These are phyloP conservation scores for Molossus alvarezi DNA, from an alignment of 2,797 vertebrate species.

Conservation along the genomic window DNA sequence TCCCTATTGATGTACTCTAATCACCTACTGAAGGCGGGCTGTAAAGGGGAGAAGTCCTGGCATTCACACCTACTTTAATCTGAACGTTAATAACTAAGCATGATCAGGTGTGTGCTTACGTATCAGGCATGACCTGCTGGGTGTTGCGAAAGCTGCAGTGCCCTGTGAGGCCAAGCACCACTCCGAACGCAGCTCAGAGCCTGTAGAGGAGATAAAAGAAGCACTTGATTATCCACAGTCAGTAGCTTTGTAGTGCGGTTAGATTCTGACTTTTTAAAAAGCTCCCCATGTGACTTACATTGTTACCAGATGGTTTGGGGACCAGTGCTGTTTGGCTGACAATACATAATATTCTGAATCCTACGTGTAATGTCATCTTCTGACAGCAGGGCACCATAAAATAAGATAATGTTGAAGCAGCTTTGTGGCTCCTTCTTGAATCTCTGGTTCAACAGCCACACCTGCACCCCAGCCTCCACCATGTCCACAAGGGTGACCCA, in stretches of 20 bases:
- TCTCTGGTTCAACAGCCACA: no score
- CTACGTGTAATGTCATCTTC: neutral
- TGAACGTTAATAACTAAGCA: neutral
- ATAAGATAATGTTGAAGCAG: neutral
- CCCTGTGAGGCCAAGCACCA: neutral
- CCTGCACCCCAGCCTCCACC: no score
- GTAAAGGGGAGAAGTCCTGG: neutral
- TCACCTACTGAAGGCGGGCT: neutral
- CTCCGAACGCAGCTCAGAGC: neutral
- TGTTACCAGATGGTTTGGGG: neutral
- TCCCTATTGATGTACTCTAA: neutral
- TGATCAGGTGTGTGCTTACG: neutral
- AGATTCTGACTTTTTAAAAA: conserved; percentile 21
- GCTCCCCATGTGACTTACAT: neutral
- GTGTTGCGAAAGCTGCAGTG: neutral
- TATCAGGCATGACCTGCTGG: neutral
- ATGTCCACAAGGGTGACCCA: no score
- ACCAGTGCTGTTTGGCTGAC: neutral
- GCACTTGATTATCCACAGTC: neutral
- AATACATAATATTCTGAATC: neutral
- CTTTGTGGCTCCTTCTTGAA: no score
- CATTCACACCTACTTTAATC: neutral
- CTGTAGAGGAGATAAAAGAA: neutral
- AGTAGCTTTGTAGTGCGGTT: neutral
- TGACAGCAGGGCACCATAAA: neutral